Base-by-base conservation (phyloP, 2,888 invertebrate species). In the Syrphus vitripennis region DNA sequence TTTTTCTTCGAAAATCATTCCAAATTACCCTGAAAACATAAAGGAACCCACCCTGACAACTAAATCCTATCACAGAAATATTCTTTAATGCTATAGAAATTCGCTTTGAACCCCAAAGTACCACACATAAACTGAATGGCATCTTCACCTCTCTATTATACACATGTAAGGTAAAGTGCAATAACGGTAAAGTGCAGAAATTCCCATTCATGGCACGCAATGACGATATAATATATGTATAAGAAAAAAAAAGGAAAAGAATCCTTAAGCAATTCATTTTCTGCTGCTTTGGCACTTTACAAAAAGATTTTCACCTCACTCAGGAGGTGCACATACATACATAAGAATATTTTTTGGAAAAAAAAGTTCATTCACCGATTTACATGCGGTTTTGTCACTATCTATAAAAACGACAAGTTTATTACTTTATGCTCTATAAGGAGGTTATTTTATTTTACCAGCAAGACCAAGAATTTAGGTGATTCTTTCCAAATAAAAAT, bases 171-270 rank as follows among this genome's bases (percentile, higher is more conserved):
- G 21, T 59, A 31, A 31, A 42, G 57, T 59, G 82, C 77, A 82
- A 82, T 86, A 78, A 82, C 65, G 45, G 70, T 63, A 82, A 77
- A 82, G 65, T 86, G 82, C 82, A 86, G 57, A 50, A 74, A 86
- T 86, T 82, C 74, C 48, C 77, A 86, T 86, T 86, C 86, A 86
- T 29, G 65, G 63, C 86, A 86, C 86, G 82, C 82, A 86, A 82
- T 74, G 82, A 69, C 72, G 78, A 70, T 82, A 78, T 45, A 79
- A n/a, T n/a, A n/a, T n/a, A n/a, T n/a, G n/a, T n/a, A n/a, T n/a
- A n/a, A n/a, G n/a, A n/a, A n/a, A 69, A 69, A 83, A 61, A 74
- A 65, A 65, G 31, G 45, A 74, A 12, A 16, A 9, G 45, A 80
- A 69, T 63, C 34, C 69, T 19, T 61, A 21, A 80, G 67, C 59